Evolutionary conservation across 2,797 vertebrate species (phyloP).

Genomic region (Eulemur mongoz): DNA sequence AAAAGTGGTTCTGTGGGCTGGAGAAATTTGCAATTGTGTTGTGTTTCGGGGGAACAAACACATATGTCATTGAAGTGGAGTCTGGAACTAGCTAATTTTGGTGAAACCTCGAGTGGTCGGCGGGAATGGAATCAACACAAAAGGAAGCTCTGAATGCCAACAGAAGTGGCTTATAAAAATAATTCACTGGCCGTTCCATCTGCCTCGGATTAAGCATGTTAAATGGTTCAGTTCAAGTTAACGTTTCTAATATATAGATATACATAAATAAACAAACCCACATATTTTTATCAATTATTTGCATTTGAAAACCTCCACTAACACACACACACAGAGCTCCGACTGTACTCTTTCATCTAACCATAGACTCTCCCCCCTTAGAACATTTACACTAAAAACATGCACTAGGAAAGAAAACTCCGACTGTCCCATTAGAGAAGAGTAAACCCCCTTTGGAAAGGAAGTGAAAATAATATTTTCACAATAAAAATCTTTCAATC

Average conservation of each 20-base stretch:
- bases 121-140: slow-evolving; percentile 75
- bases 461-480: slow-evolving; percentile 61
- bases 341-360: slow-evolving; percentile 50
- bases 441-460: slow-evolving; percentile 61
- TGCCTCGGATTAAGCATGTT: slow-evolving; percentile 79
- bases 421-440: slow-evolving; percentile 28
- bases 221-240: slow-evolving; percentile 67
- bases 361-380: not conserved
- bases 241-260: slow-evolving; percentile 72
- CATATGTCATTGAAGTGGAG: slow-evolving; percentile 76
- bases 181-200: slow-evolving; percentile 80
- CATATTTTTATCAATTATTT: slow-evolving; percentile 71
- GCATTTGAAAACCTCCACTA: slow-evolving; percentile 64
- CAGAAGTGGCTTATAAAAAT: slow-evolving; percentile 81
- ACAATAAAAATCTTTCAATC: slow-evolving; percentile 57
- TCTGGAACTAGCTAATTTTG: slow-evolving; percentile 74
- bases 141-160: slow-evolving; percentile 77
- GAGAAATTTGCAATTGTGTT: slow-evolving; percentile 72
- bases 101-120: slow-evolving; percentile 59
- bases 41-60: slow-evolving; percentile 67
- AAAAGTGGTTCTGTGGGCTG: slow-evolving; percentile 72
- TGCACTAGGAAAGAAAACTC: slow-evolving; percentile 6
- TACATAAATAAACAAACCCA: slow-evolving; percentile 74
- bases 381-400: slow-evolving; percentile 1
- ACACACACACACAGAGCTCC: slow-evolving; percentile 21